Percentiles rank a stretch among this genome's conserved stretches.
These are phyloP conservation scores for Antennarius striatus DNA, from an alignment of 2,113 vertebrate species.

Conservation along the genomic window DNA sequence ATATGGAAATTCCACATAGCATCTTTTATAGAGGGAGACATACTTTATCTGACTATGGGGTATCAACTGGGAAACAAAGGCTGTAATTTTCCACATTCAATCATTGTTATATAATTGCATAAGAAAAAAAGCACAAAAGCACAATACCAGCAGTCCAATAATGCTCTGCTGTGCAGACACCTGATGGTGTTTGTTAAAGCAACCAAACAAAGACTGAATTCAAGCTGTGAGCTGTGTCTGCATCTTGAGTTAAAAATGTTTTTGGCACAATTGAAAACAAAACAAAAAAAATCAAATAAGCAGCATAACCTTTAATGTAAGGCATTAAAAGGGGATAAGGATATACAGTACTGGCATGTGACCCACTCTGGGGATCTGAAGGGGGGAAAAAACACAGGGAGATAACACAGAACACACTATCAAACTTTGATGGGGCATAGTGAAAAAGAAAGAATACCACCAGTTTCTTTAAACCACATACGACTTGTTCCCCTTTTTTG, in stretches of 20 bases:
- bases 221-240: too few species aligned
- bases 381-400: slow-evolving; percentile 3
- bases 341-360: background rate
- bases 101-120: slow-evolving; percentile 6
- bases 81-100: slow-evolving; percentile 7
- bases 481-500: too few species aligned
- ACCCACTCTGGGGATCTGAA: slow-evolving; percentile 25
- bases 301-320: too few species aligned
- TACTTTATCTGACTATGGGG: too few species aligned
- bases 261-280: too few species aligned
- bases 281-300: too few species aligned
- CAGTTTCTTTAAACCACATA: too few species aligned
- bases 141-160: slow-evolving; percentile 11
- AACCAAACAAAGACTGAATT: too few species aligned
- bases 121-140: slow-evolving; percentile 3
- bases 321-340: too few species aligned
- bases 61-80: background rate
- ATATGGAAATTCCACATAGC: background rate
- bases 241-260: too few species aligned
- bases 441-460: too few species aligned
- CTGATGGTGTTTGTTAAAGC: background rate
- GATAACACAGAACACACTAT: background rate
- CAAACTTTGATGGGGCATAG: too few species aligned
- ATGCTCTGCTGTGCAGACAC: slow-evolving; percentile 3
- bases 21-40: background rate